phyloP scores from a whole-genome alignment of 2,888 invertebrate species.

The Subacronicta megacephala region DNA sequence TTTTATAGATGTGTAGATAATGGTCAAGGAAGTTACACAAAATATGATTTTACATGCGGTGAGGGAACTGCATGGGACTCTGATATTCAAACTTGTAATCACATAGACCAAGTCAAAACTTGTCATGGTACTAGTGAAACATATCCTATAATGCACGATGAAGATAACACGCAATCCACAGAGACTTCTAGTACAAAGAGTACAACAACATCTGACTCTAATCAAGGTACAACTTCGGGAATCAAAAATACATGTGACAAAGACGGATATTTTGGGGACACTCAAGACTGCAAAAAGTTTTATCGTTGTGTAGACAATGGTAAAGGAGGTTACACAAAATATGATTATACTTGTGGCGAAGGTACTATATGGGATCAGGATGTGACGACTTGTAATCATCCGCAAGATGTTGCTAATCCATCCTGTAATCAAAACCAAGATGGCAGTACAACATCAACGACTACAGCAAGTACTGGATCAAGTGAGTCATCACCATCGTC shows the following conservation, averaged over 20 bases:
- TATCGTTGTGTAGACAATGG: slow-evolving; percentile 92
- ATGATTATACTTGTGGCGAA: slow-evolving; percentile 91
- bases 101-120: slow-evolving; percentile 81
- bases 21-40: slow-evolving; percentile 80
- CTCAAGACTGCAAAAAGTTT: slow-evolving; percentile 90
- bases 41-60: slow-evolving; percentile 89
- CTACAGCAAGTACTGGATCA: slow-evolving; percentile 48
- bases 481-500: slow-evolving; percentile 25
- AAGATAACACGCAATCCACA: slow-evolving; percentile 49
- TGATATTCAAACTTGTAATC: slow-evolving; percentile 86
- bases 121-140: slow-evolving; percentile 63
- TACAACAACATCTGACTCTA: slow-evolving; percentile 51
- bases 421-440: slow-evolving; percentile 68
- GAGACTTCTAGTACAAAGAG: slow-evolving; percentile 33
- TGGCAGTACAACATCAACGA: slow-evolving; percentile 46
- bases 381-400: slow-evolving; percentile 82
- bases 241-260: slow-evolving; percentile 74
- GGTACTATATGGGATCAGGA: slow-evolving; percentile 93
- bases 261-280: slow-evolving; percentile 91
- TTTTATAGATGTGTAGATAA: slow-evolving; percentile 87
- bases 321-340: slow-evolving; percentile 89
- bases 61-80: slow-evolving; percentile 90
- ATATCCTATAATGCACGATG: slow-evolving; percentile 62
- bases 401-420: slow-evolving; percentile 77
- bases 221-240: slow-evolving; percentile 48